phyloP scores from a whole-genome alignment of 2,113 vertebrate species.

The Ciconia stormi region DNA sequence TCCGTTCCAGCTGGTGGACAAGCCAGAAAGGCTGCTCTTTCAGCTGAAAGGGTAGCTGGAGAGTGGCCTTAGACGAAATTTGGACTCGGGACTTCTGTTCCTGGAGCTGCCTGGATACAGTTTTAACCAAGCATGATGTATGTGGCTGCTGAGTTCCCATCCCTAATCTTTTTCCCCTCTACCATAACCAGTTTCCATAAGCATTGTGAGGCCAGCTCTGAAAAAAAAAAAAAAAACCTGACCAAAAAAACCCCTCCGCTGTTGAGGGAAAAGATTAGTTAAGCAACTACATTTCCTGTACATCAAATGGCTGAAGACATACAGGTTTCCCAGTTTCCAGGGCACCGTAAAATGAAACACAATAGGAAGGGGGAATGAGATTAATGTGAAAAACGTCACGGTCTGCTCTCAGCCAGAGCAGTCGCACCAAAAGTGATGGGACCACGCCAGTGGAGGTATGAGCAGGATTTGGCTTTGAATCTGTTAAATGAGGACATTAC shows the following conservation, averaged over 20 bases:
- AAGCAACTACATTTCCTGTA: not conserved
- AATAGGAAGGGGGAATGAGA: not conserved
- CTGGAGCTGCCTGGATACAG: not conserved
- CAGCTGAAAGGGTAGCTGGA: not conserved
- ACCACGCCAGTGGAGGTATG: not conserved
- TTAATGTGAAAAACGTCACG: not conserved
- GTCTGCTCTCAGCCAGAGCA: not conserved
- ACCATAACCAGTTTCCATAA: not conserved
- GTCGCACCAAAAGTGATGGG: not conserved
- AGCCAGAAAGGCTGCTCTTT: not conserved
- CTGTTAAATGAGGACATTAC: slow-evolving; percentile 24
- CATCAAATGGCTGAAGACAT: not conserved
- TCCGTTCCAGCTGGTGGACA: not conserved
- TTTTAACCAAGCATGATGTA: not conserved
- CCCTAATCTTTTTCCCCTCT: not conserved
- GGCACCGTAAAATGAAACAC: not conserved
- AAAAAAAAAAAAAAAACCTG: not conserved
- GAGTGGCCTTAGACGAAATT: not conserved
- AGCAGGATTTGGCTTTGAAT: slow-evolving; percentile 8
- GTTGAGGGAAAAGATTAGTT: not conserved
- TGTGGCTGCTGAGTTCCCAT: not conserved
- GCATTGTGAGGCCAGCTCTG: not conserved
- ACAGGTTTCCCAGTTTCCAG: slow-evolving; percentile 20
- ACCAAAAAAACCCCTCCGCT: not conserved
- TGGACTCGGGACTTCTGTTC: not conserved